Conservation (phyloP, 1,140 invertebrate species). For the Rhyacophila brunnea region DNA sequence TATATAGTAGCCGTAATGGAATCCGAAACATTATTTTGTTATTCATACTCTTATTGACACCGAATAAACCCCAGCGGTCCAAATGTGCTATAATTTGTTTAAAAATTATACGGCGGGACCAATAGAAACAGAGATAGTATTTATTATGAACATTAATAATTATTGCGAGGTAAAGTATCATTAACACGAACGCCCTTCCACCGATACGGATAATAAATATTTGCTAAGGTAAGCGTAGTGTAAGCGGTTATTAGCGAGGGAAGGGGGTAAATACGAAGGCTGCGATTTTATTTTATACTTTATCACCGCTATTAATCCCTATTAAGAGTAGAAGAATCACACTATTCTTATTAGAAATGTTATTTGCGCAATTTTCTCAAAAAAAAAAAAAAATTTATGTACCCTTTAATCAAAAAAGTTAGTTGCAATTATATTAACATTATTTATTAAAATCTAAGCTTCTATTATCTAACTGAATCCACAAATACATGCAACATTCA, state of each 20-base stretch:
- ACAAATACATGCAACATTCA: no score
- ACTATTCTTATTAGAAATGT: no score
- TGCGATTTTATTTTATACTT: no score
- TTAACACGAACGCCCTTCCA: conserved; percentile 34
- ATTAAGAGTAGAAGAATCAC: no score
- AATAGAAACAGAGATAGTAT: conserved; percentile 56
- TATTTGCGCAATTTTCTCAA: no score
- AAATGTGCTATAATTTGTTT: conserved; percentile 57
- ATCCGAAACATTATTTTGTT: conserved; percentile 27
- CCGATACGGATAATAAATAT: conserved; percentile 34
- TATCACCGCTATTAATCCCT: no score
- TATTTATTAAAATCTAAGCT: no score
- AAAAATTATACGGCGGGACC: conserved; percentile 58
- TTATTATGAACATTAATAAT: conserved; percentile 50
- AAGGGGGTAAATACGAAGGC: no score
- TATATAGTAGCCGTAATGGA: conserved; percentile 29
- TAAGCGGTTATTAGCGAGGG: not conserved
- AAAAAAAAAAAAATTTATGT: no score
- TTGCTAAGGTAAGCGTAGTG: conserved; percentile 20
- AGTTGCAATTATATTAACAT: no score
- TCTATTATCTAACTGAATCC: no score
- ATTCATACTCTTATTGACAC: conserved; percentile 20
- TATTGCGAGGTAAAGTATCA: conserved; percentile 27
- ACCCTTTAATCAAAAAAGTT: no score
- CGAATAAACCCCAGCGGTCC: conserved; percentile 40